Evolutionary conservation across 2,113 vertebrate species (phyloP).

Genomic region (Xyrauchen texanus): DNA sequence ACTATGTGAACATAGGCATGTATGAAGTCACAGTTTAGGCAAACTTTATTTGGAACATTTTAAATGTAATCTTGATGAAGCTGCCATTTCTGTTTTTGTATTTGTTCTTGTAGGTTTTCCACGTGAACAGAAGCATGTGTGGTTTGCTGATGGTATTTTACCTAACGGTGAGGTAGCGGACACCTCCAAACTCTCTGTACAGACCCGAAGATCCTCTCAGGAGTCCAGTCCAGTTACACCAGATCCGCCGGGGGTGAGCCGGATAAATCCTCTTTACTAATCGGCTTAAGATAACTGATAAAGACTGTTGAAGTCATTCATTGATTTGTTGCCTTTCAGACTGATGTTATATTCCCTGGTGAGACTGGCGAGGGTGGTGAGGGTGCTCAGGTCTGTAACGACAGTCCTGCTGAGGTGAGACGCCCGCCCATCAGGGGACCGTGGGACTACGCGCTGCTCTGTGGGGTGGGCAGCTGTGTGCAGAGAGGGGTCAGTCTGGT

Average conservation of each 20-base stretch:
- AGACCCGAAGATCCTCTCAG: slow-evolving; percentile 74
- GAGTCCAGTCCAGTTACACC: slow-evolving; percentile 69
- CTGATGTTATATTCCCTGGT: slow-evolving; percentile 12
- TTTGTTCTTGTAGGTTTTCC: slow-evolving; percentile 71
- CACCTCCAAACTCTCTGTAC: slow-evolving; percentile 80
- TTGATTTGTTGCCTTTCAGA: slow-evolving; percentile 28
- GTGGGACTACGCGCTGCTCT: slow-evolving; percentile 80
- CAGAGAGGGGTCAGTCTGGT: slow-evolving; percentile 77
- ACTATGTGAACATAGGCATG: too few relatives aligned
- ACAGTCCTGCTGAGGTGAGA: slow-evolving; percentile 52
- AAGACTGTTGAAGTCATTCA: background rate
- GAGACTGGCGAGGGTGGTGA: background rate
- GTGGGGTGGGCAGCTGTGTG: slow-evolving; percentile 76
- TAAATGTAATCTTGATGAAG: background rate
- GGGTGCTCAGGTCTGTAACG: slow-evolving; percentile 12
- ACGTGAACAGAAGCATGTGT: slow-evolving; percentile 88
- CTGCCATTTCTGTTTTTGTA: background rate
- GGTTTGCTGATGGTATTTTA: slow-evolving; percentile 94
- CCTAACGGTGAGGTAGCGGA: slow-evolving; percentile 93
- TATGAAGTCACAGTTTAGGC: too few relatives aligned
- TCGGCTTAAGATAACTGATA: background rate
- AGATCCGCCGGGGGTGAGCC: slow-evolving; percentile 63
- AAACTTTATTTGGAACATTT: too few relatives aligned
- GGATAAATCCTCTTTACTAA: slow-evolving; percentile 19
- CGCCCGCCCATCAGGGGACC: slow-evolving; percentile 61